Conservation (phyloP, 1,140 invertebrate species). For the Pseudomyrmex flavicornis region DNA sequence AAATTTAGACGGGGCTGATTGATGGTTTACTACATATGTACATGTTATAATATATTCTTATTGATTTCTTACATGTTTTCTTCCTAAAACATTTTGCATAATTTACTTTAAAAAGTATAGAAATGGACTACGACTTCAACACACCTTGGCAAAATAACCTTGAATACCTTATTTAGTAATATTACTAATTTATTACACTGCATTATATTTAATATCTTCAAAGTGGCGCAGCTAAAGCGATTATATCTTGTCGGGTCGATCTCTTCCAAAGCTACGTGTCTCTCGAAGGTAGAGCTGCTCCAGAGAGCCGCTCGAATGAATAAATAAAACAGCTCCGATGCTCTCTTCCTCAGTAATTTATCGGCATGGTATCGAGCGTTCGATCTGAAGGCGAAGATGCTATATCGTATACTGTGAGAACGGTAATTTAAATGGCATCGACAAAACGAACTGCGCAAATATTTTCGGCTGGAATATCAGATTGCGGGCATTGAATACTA, state of each 20-base stretch:
- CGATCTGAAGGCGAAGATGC: slow-evolving; percentile 61
- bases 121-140: background rate
- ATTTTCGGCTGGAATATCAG: slow-evolving; percentile 44
- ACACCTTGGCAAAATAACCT: background rate
- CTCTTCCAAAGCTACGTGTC: slow-evolving; percentile 36
- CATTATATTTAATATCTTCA: slow-evolving; percentile 75
- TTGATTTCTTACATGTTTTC: background rate
- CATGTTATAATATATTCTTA: background rate
- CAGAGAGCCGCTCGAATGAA: slow-evolving; percentile 58
- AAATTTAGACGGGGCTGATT: background rate
- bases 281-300: slow-evolving; percentile 43
- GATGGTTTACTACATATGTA: too few relatives aligned
- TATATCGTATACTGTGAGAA: slow-evolving; percentile 33
- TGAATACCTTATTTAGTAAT: slow-evolving; percentile 2
- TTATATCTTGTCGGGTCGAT: slow-evolving; percentile 76
- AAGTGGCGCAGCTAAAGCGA: slow-evolving; percentile 75
- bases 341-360: slow-evolving; percentile 65
- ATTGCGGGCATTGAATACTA: slow-evolving; percentile 9
- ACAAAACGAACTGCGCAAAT: slow-evolving; percentile 24
- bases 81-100: background rate
- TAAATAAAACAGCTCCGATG: slow-evolving; percentile 68
- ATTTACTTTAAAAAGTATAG: background rate
- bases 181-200: slow-evolving; percentile 24
- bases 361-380: slow-evolving; percentile 62
- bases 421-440: slow-evolving; percentile 53